These are phyloP conservation scores for Clusia tigrina DNA, from an alignment of 2,888 invertebrate genomes.

Conservation along the genomic window DNA sequence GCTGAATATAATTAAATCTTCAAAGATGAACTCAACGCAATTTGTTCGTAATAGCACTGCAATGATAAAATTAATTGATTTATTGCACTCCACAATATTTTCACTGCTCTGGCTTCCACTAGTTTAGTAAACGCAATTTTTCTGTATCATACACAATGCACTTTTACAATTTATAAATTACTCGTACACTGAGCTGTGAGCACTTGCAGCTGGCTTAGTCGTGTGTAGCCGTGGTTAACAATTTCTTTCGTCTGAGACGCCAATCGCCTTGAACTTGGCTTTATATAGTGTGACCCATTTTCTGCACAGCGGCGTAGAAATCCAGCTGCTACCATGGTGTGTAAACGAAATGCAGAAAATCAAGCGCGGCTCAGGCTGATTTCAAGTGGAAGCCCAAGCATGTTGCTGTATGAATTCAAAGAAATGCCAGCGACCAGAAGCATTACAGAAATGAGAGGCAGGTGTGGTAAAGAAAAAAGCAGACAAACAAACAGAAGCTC, in stretches of 20 bases:
- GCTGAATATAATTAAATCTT: too few relatives aligned
- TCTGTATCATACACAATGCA: not conserved
- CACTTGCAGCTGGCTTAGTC: not conserved
- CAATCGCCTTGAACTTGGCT: constrained; percentile 82
- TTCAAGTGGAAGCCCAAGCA: not conserved
- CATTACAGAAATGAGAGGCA: not conserved
- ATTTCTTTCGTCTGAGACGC: constrained; percentile 67
- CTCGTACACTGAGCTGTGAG: not conserved
- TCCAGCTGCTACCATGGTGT: not conserved
- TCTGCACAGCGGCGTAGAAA: constrained; percentile 19
- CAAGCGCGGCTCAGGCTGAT: not conserved
- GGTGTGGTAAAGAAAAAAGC: not conserved
- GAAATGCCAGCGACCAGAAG: too few relatives aligned
- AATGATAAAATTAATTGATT: not conserved
- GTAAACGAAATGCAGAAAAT: constrained; percentile 7
- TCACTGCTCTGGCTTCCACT: not conserved
- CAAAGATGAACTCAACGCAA: too few relatives aligned
- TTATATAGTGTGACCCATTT: constrained; percentile 84
- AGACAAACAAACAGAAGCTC: too few relatives aligned
- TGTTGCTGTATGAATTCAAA: not conserved
- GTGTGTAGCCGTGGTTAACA: constrained; percentile 31
- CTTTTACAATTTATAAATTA: too few relatives aligned
- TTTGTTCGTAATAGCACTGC: not conserved
- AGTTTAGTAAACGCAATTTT: not conserved
- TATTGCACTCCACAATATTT: not conserved